These are phyloP conservation scores for Sminthurides aquaticus DNA, from an alignment of 2,888 invertebrate genomes.

Conservation along the genomic window DNA sequence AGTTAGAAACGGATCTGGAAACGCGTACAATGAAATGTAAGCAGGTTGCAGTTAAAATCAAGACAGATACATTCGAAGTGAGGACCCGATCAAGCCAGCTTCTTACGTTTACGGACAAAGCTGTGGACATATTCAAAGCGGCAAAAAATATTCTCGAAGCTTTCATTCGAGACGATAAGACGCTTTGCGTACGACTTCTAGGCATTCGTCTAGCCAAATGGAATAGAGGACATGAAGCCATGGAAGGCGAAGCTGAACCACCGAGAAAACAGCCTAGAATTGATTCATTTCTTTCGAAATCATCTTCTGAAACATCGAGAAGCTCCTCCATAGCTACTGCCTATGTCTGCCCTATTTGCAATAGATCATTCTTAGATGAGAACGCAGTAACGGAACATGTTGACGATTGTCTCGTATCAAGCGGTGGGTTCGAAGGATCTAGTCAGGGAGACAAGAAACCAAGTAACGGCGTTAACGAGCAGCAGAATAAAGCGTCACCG, in stretches of 20 bases:
- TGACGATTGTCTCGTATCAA: slow-evolving; percentile 13
- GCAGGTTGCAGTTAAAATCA: slow-evolving; percentile 36
- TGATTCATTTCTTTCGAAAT: slow-evolving; percentile 22
- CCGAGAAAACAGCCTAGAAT: slow-evolving; percentile 22
- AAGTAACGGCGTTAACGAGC: not conserved
- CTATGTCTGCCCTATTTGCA: slow-evolving; percentile 22
- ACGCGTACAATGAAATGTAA: slow-evolving; percentile 22
- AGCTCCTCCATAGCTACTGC: not conserved
- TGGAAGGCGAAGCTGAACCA: not conserved
- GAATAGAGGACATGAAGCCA: slow-evolving; percentile 4
- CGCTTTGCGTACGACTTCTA: slow-evolving; percentile 31
- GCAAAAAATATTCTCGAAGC: slow-evolving; percentile 28
- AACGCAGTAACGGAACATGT: slow-evolving; percentile 17
- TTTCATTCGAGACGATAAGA: slow-evolving; percentile 24
- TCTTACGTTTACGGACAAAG: slow-evolving; percentile 24
- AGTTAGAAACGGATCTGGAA: slow-evolving; percentile 30
- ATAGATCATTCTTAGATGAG: slow-evolving; percentile 12
- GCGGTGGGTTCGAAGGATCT: not conserved
- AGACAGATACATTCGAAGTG: slow-evolving; percentile 36
- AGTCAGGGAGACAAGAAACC: not conserved
- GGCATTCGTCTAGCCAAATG: slow-evolving; percentile 37
- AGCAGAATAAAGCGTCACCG: no score
- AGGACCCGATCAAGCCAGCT: slow-evolving; percentile 31
- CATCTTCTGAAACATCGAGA: not conserved
- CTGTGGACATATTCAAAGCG: slow-evolving; percentile 27